A percentile compares a stretch with the other conserved stretches of the same genome.
Conservation (phyloP, 2,113 vertebrate species). For the Diadophis punctatus region DNA sequence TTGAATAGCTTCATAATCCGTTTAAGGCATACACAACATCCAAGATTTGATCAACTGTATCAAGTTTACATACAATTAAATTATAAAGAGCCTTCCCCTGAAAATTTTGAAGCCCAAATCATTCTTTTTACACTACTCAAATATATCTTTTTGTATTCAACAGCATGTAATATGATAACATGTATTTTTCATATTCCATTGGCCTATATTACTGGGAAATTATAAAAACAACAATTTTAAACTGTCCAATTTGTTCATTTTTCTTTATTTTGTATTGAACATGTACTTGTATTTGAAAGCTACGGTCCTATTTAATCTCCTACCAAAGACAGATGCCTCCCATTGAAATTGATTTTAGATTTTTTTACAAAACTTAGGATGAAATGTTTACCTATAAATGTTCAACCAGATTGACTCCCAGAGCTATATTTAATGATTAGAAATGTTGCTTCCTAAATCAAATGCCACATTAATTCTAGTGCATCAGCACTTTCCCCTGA, state of each 20-base stretch:
- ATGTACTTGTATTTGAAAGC: not conserved
- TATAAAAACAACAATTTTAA: not conserved
- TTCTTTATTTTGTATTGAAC: not conserved
- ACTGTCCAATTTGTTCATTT: not conserved
- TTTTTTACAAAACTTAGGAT: not conserved
- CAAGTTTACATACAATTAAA: not conserved
- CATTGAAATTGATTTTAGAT: not conserved
- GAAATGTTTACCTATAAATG: not conserved
- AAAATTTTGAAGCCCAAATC: not conserved
- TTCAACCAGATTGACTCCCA: not conserved
- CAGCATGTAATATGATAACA: not conserved
- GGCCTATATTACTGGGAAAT: not conserved
- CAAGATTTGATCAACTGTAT: not conserved
- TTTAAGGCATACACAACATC: not conserved
- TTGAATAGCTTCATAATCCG: not conserved
- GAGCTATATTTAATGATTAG: not conserved
- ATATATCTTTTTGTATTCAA: not conserved
- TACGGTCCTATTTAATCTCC: not conserved
- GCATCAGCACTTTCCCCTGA: slow-evolving; percentile 19
- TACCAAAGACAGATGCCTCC: not conserved
- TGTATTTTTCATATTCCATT: not conserved
- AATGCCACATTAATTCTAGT: slow-evolving; percentile 39
- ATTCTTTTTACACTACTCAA: not conserved
- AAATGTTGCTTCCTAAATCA: slow-evolving; percentile 30
- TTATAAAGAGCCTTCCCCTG: not conserved